Percentiles rank a stretch among this genome's conserved stretches.
These are phyloP conservation scores for Pomatostomus ruficeps DNA, from an alignment of 2,113 vertebrate species.

Conservation along the genomic window DNA sequence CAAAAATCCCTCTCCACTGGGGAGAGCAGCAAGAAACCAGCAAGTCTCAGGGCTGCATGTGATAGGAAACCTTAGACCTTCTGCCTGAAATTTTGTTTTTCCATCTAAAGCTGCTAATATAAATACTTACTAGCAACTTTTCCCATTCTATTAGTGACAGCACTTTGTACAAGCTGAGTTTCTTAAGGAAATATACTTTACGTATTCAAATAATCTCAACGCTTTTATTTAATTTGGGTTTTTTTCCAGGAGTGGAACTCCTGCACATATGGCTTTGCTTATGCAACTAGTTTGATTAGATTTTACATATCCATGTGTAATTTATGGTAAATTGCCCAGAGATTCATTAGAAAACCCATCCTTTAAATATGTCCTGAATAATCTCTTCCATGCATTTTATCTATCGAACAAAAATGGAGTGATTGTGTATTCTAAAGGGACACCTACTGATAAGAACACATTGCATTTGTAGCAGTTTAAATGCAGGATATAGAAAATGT, in stretches of 20 bases:
- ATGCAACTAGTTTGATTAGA: constrained; percentile 40
- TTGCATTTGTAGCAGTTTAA: not conserved
- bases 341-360: not conserved
- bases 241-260: not conserved
- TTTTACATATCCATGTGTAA: constrained; percentile 56
- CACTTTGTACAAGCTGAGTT: not conserved
- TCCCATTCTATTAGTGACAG: not conserved
- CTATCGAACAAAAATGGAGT: not conserved
- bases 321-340: constrained; percentile 43
- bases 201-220: constrained; percentile 13
- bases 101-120: constrained; percentile 7
- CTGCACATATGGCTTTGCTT: constrained; percentile 44
- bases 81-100: constrained; percentile 27
- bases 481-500: not conserved
- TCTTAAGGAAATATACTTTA: constrained; percentile 36
- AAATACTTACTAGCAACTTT: constrained; percentile 50
- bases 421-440: constrained; percentile 13
- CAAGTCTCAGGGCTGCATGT: not conserved
- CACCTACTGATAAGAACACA: not conserved
- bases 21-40: not conserved
- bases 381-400: not conserved
- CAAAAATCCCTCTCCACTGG: not conserved
- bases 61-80: not conserved
- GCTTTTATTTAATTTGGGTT: constrained; percentile 17
- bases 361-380: constrained; percentile 4